Conservation (phyloP, 2,888 invertebrate species). For the Myopa tessellatipennis region DNA sequence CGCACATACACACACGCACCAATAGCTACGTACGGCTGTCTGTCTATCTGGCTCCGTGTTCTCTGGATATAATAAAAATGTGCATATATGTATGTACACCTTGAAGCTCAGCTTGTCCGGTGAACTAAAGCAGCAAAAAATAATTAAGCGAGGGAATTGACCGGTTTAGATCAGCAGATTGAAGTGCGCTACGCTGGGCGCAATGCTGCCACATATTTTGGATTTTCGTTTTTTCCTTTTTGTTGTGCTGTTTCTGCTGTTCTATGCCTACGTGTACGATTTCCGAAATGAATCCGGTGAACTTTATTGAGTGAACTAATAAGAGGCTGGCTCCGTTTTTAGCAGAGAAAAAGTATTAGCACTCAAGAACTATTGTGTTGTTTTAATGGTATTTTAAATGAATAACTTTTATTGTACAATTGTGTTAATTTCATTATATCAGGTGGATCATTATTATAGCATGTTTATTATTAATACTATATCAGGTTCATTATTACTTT, state of each 20-base stretch:
- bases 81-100: constrained; percentile 4
- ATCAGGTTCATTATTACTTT: too few relatives aligned
- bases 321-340: too few relatives aligned
- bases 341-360: not conserved
- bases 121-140: not conserved
- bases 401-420: too few relatives aligned
- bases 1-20: not conserved
- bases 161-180: constrained; percentile 23
- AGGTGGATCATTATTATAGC: too few relatives aligned
- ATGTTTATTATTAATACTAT: too few relatives aligned
- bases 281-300: not conserved
- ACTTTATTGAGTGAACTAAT: too few relatives aligned
- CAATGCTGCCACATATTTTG: constrained; percentile 7
- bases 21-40: too few relatives aligned
- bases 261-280: not conserved
- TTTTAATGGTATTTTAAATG: not conserved
- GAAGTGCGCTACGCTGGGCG: not conserved
- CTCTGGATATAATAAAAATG: not conserved
- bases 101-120: not conserved
- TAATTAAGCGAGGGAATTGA: constrained; percentile 28
- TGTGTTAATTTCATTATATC: too few relatives aligned
- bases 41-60: not conserved
- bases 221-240: not conserved
- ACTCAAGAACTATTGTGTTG: not conserved
- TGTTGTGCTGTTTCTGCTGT: not conserved